Evolutionary conservation across 2,797 vertebrate species (phyloP).

Genomic region (Premnoplex brunnescens): DNA sequence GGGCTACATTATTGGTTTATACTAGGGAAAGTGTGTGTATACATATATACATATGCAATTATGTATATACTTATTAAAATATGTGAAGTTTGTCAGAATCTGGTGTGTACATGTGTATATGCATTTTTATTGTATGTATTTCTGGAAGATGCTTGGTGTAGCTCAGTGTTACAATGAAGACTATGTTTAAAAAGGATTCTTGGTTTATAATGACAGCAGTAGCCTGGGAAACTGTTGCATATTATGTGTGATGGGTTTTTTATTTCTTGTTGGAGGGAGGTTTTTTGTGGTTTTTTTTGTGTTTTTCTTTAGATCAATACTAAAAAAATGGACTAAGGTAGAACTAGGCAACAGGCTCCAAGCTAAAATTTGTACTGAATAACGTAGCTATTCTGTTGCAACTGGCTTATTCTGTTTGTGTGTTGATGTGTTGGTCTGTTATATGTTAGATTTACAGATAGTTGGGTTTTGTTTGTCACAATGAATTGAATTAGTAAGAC

Average conservation of each 20-base stretch:
- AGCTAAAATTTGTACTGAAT: neutral
- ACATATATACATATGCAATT: neutral
- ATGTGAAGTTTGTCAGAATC: neutral
- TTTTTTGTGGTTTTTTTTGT: accelerated
- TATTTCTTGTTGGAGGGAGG: neutral
- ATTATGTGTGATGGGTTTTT: neutral
- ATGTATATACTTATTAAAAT: neutral
- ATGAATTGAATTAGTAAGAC: neutral
- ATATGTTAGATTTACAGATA: neutral
- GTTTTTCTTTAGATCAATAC: neutral
- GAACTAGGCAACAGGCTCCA: neutral
- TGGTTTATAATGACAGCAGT: neutral
- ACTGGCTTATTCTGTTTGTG: neutral
- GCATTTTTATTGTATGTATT: neutral
- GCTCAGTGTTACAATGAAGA: neutral
- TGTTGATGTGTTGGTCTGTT: neutral
- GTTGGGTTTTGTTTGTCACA: neutral
- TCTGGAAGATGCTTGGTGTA: neutral
- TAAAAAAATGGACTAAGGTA: neutral
- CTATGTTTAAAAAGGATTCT: neutral
- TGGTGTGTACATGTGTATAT: neutral
- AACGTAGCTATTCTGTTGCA: neutral
- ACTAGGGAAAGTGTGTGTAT: neutral
- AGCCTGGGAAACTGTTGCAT: neutral
- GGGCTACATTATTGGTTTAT: neutral